A percentile compares a stretch with the other conserved stretches of the same genome.
These are phyloP conservation scores for Cylloceria caligata DNA, from an alignment of 2,888 invertebrate genomes.

Conservation along the genomic window DNA sequence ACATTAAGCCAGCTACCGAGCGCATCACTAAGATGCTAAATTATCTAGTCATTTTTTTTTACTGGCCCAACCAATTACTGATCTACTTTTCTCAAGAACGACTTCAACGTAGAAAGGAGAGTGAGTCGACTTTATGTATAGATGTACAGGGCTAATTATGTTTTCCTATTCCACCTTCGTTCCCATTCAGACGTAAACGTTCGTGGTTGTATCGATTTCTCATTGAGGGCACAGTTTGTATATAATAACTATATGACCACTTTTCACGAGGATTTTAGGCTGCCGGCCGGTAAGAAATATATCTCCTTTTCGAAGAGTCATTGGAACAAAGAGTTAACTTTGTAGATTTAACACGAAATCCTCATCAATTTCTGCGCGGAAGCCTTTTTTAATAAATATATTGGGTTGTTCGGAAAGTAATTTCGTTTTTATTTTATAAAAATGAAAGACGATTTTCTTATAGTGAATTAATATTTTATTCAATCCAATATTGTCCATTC, in stretches of 20 bases:
- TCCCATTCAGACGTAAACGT: too few relatives aligned
- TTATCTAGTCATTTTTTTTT: constrained; percentile 71
- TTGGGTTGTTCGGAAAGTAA: too few relatives aligned
- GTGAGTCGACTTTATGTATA: background rate
- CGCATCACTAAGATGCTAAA: constrained; percentile 76
- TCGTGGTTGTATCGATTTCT: too few relatives aligned
- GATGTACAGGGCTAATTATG: background rate
- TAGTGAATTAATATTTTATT: too few relatives aligned
- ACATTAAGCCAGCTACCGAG: constrained; percentile 58
- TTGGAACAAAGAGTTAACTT: constrained; percentile 60
- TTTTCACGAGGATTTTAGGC: constrained; percentile 20
- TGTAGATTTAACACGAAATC: constrained; percentile 43
- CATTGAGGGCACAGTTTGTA: too few relatives aligned
- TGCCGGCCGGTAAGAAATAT: background rate
- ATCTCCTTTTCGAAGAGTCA: constrained; percentile 54
- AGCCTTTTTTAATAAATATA: too few relatives aligned
- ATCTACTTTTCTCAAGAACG: background rate
- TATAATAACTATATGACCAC: too few relatives aligned
- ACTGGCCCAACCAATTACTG: constrained; percentile 5
- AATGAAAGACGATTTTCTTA: too few relatives aligned
- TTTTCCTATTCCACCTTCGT: background rate
- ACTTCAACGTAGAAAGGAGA: background rate
- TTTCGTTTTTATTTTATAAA: too few relatives aligned
- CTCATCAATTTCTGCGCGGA: background rate
- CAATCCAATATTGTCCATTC: too few relatives aligned